These are phyloP conservation scores for Zapornia atra DNA, from an alignment of 2,113 vertebrate species.

Conservation along the genomic window DNA sequence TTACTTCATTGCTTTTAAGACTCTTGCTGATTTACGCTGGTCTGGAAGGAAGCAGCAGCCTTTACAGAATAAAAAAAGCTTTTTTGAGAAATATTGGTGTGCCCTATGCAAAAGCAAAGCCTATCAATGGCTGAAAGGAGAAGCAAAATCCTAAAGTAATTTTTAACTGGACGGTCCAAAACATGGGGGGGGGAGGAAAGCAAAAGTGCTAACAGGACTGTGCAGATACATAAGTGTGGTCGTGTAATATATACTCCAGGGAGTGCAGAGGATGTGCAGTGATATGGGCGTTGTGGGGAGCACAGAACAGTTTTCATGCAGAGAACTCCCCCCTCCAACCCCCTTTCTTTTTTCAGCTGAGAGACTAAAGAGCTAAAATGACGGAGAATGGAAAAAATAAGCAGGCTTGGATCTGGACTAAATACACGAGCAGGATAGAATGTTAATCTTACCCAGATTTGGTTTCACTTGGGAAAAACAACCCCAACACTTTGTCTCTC, in stretches of 20 bases:
- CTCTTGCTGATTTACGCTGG: neutral
- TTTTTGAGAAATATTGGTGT: neutral
- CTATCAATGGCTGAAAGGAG: neutral
- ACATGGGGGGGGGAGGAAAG: neutral
- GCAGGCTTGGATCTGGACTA: conserved; percentile 45
- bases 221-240: neutral
- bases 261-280: neutral
- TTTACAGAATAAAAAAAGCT: neutral
- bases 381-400: conserved; percentile 52
- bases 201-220: neutral
- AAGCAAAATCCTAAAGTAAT: neutral
- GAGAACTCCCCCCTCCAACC: neutral
- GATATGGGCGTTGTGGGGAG: neutral
- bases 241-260: neutral
- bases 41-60: neutral
- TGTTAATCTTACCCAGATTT: conserved; percentile 59
- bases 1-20: neutral
- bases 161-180: neutral
- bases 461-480: neutral
- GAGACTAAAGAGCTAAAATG: neutral
- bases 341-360: neutral
- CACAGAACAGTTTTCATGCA: neutral
- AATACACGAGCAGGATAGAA: neutral
- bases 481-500: neutral
- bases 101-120: neutral